phyloP scores from a whole-genome alignment of 2,113 vertebrate species.

The Rhynchomys soricoides region DNA sequence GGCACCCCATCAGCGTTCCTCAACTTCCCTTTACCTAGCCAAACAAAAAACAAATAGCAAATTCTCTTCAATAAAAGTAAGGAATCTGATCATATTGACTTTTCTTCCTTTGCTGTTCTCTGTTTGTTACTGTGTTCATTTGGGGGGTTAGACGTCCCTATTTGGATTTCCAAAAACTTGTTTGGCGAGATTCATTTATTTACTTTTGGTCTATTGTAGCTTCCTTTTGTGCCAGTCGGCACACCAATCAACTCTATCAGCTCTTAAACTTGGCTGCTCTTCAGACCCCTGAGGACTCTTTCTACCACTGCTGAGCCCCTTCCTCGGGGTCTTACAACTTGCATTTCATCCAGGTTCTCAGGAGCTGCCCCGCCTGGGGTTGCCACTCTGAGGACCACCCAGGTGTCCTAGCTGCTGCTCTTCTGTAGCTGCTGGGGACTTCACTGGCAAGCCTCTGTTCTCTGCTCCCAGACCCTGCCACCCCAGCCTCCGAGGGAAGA shows the following conservation, averaged over 20 bases:
- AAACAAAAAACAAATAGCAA: neutral
- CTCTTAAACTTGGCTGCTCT: neutral
- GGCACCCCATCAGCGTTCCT: neutral
- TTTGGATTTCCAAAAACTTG: neutral
- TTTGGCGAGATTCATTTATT: neutral
- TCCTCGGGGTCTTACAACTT: neutral
- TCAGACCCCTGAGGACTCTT: neutral
- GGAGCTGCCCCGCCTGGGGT: neutral
- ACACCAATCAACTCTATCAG: neutral
- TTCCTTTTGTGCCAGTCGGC: neutral
- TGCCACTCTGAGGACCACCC: neutral
- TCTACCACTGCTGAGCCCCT: neutral
- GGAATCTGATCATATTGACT: neutral
- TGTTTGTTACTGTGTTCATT: neutral
- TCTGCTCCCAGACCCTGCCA: neutral
- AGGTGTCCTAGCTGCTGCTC: rapidly evolving
- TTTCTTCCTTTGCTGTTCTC: neutral
- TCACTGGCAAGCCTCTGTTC: neutral
- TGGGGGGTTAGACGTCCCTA: neutral
- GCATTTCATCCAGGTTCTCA: neutral
- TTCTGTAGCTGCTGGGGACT: neutral
- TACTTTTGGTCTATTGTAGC: neutral
- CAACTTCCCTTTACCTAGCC: neutral
- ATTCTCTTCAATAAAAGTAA: neutral
- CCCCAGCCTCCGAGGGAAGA: neutral